Evolutionary conservation across 2,888 invertebrate species (phyloP).

Genomic region (Ormyrus rosae): DNA sequence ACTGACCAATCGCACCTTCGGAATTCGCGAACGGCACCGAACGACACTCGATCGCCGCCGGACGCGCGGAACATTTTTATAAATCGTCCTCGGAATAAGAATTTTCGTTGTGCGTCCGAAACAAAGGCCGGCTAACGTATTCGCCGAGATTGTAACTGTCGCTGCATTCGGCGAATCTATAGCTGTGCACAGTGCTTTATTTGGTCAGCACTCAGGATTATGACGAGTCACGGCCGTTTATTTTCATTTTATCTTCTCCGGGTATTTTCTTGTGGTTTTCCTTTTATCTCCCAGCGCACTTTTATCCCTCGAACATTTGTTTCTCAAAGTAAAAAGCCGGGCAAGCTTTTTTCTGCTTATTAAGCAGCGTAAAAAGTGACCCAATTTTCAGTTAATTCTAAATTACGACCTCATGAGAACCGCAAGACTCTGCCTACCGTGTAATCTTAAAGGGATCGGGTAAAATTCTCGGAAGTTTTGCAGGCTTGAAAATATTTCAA

Average conservation of each 20-base stretch:
- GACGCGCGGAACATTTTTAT: not conserved
- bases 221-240: slow-evolving; percentile 20
- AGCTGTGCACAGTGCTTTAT: not conserved
- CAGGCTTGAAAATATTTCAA: slow-evolving; percentile 24
- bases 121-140: not conserved
- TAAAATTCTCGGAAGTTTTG: slow-evolving; percentile 4
- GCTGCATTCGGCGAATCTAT: not conserved
- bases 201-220: not conserved
- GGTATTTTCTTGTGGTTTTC: not conserved
- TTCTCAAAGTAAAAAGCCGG: too few relatives aligned
- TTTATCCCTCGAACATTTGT: too few relatives aligned
- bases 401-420: slow-evolving; percentile 1
- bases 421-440: slow-evolving; percentile 3
- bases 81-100: not conserved
- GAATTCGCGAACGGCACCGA: slow-evolving; percentile 6
- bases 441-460: slow-evolving; percentile 10
- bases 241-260: not conserved
- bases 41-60: not conserved
- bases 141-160: slow-evolving; percentile 8
- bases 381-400: slow-evolving; percentile 23
- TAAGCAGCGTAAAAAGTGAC: slow-evolving; percentile 9
- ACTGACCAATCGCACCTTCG: slow-evolving; percentile 46
- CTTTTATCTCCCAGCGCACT: not conserved
- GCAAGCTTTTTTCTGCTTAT: not conserved
- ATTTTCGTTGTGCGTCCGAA: too few relatives aligned